Base-by-base conservation (phyloP, 2,113 vertebrate species). In the Maccullochella peelii region DNA sequence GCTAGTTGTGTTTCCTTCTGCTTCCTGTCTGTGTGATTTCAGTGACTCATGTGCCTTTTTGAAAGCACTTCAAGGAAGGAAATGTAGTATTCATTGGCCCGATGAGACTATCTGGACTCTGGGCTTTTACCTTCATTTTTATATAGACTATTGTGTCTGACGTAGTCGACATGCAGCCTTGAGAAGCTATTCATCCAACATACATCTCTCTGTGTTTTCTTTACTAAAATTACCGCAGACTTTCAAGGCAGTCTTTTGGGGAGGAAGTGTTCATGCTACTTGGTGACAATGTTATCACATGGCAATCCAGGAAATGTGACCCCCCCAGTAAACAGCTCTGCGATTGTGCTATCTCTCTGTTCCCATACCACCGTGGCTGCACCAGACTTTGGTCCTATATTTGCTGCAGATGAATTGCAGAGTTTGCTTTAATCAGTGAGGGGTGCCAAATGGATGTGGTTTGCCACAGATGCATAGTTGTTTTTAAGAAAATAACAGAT, bases 241-340 rank as follows among this genome's bases (percentile, higher is more conserved):
- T 67, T 80, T 88, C 73, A 86, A 74, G 68, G 83, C 68, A 30
- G 81, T 0, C 58, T 82, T 62, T 52, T 10, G 61, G 65, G 69
- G 58, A 83, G 86, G 91, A 91, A 82, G 82, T 11, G 12, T 33
- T 79, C 80, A 62, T 30, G 81, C 80, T 68, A 77, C 57, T 72
- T 3, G 66, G 70, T 77, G 61, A 93, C 91, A 88, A 92, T 91
- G 90, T 94, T 92, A 92, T 92, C 89, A 79, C 80, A 44, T 14
- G 61, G 70, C 78, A 49, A 42, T 75, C 61, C 89, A 91, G 90
- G 93, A 91, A 89, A 47, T 33, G 70, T n/a, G 69, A 33, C 52
- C 74, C 78, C 68, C 59, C 68, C 66, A 27, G 77, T 79, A 86
- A 93, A 90, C 74, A 77, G 58, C 59, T 88, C 73, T 88, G 88